A percentile compares a stretch with the other conserved stretches of the same genome.
These are phyloP conservation scores for Chelon auratus DNA, from an alignment of 2,797 vertebrate species.

Conservation along the genomic window DNA sequence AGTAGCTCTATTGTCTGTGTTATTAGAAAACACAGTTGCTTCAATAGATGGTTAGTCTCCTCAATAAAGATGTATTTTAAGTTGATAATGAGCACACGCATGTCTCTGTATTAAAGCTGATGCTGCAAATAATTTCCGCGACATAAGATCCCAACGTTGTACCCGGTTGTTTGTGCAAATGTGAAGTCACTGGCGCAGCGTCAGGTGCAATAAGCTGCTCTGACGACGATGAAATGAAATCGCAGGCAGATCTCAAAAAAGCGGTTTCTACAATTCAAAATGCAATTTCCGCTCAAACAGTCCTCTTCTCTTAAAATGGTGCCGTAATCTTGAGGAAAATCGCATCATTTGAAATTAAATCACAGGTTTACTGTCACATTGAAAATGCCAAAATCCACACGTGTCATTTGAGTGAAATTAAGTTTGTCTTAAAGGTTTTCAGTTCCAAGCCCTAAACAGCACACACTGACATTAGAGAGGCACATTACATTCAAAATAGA, in stretches of 20 bases:
- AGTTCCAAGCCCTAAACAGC: neutral
- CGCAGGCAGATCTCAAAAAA: neutral
- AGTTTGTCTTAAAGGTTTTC: neutral
- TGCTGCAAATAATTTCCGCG: neutral
- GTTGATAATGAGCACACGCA: neutral
- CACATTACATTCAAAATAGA: neutral
- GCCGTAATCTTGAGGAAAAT: slow-evolving; percentile 32
- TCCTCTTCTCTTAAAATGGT: slow-evolving; percentile 49
- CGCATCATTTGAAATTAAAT: slow-evolving; percentile 44
- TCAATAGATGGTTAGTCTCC: neutral
- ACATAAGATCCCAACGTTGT: neutral
- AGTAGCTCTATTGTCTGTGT: neutral
- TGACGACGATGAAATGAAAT: neutral
- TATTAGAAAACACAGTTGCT: neutral
- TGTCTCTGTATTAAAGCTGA: neutral
- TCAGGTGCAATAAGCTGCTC: neutral
- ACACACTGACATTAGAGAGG: neutral
- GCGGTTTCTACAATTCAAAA: neutral
- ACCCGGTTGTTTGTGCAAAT: neutral
- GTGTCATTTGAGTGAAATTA: neutral
- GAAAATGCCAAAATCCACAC: slow-evolving; percentile 29
- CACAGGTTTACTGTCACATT: neutral
- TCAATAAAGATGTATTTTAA: neutral
- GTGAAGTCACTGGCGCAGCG: neutral
- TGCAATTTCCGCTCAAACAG: slow-evolving; percentile 1